Evolutionary conservation across 2,113 vertebrate genomes (phyloP), one percentile per base, ranked within the genome.

Genomic region (Cryptomyrus ogoouensis): DNA sequence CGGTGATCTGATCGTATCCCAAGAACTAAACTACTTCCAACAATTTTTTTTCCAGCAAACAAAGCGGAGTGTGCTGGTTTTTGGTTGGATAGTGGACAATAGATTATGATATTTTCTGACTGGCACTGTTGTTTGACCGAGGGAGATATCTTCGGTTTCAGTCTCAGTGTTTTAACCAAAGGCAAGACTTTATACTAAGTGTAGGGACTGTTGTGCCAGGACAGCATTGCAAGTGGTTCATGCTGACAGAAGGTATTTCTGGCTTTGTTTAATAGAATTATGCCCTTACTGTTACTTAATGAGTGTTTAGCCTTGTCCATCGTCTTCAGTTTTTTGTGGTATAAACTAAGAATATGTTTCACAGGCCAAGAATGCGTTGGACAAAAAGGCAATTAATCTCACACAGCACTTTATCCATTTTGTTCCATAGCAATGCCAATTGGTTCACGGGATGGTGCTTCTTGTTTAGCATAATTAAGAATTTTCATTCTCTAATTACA

Each of bases 351-450:
- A 31, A 70, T 12, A 27, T 31, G 62, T 93, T 86, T 88, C 91
- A 90, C 90, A 91, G 66, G 90, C 52, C 83, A 85, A 56, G 47
- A 70, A 19, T 70, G 84, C 42, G 58, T 49, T 47, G 17, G 35
- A 27, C 31, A 27, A 89, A 83, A 62, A 44, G 47, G 58, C 31
- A 91, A 62, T 62, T 50, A 93, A 90, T 70, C 85, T 1, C 85
- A 15, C 90, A 91, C 89, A 2, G 84, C 77, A 83, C 83, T 89
- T 62, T 47, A 92, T 93, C 92, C 92, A 90, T 47, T 56, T 9
- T 58, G 83, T 93, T 92, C 87, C 94, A 90, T 90, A 92, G 94
- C 62, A 70, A 70, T 70, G 62, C 94, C 0, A 80, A 92, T 89
- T 94, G 93, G 92, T 93, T 95, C 91, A 91, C 87, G 42, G 86